Percentiles rank a stretch among this genome's conserved stretches.
phyloP scores from a whole-genome alignment of 2,888 invertebrate species.

The Notocelia uddmanniana region DNA sequence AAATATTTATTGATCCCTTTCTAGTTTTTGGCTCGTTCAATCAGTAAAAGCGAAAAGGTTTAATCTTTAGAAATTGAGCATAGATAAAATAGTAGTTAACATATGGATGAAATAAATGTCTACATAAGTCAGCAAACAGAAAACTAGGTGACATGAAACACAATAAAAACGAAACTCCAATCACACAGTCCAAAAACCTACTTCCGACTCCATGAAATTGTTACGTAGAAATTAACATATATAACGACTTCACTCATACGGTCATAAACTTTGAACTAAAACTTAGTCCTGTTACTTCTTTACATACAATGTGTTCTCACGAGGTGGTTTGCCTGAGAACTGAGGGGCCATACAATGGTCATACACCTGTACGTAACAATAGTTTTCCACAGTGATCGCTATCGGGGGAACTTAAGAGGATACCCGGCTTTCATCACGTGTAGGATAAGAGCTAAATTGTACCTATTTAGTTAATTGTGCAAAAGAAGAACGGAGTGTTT shows the following conservation, averaged over 20 bases:
- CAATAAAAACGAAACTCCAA: slow-evolving; percentile 31
- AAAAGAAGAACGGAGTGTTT: not conserved
- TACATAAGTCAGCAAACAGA: not conserved
- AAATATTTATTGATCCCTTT: no score
- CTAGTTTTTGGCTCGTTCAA: no score
- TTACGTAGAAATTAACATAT: slow-evolving; percentile 37
- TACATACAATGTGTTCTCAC: slow-evolving; percentile 44
- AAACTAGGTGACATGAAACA: slow-evolving; percentile 25
- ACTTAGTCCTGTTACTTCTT: slow-evolving; percentile 43
- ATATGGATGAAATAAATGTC: not conserved
- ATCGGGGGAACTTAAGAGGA: slow-evolving; percentile 41
- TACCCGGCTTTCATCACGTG: slow-evolving; percentile 38
- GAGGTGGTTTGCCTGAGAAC: slow-evolving; percentile 45
- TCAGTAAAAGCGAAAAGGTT: not conserved
- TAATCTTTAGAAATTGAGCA: not conserved
- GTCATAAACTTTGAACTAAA: slow-evolving; percentile 37
- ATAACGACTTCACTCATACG: slow-evolving; percentile 21
- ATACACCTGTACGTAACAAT: slow-evolving; percentile 44
- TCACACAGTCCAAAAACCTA: slow-evolving; percentile 42
- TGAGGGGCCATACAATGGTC: slow-evolving; percentile 38
- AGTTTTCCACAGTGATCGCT: slow-evolving; percentile 41
- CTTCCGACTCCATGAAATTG: slow-evolving; percentile 27
- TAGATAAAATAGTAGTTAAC: not conserved
- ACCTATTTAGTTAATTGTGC: slow-evolving; percentile 16
- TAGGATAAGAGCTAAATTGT: slow-evolving; percentile 25